A percentile compares a stretch with the other conserved stretches of the same genome.
These are phyloP conservation scores for Adoxophyes honmai DNA, from an alignment of 1,140 invertebrate species.

Conservation along the genomic window DNA sequence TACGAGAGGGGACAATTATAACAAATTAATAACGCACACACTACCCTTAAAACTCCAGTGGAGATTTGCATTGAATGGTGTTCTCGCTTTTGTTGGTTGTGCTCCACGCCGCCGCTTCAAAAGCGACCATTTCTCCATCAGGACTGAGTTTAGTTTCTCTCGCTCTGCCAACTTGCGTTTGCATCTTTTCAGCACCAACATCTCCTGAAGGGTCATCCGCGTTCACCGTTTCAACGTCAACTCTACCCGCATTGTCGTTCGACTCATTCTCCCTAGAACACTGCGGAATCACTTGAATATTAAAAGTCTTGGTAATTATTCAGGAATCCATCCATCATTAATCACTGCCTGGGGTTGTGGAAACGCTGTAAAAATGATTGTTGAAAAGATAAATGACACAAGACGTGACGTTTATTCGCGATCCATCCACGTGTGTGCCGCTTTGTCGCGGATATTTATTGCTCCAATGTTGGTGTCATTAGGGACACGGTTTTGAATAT, in stretches of 20 bases:
- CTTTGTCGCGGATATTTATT: slow-evolving; percentile 22
- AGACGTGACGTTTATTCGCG: slow-evolving; percentile 67
- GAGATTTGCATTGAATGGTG: slow-evolving; percentile 72
- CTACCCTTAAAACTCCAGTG: slow-evolving; percentile 73
- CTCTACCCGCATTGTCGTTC: slow-evolving; percentile 31
- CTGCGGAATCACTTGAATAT: slow-evolving; percentile 71
- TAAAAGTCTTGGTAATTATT: slow-evolving; percentile 77
- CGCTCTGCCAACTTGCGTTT: slow-evolving; percentile 17
- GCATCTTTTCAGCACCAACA: slow-evolving; percentile 29
- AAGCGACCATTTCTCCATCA: slow-evolving; percentile 19
- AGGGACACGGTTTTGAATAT: slow-evolving; percentile 3
- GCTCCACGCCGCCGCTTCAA: slow-evolving; percentile 23
- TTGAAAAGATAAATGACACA: slow-evolving; percentile 72
- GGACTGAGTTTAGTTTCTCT: slow-evolving; percentile 18
- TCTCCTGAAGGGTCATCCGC: slow-evolving; percentile 63
- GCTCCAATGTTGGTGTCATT: not conserved
- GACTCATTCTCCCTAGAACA: slow-evolving; percentile 27
- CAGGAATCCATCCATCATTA: slow-evolving; percentile 77
- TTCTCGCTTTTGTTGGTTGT: slow-evolving; percentile 62
- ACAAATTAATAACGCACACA: slow-evolving; percentile 74
- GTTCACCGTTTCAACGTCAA: slow-evolving; percentile 35
- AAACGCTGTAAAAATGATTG: slow-evolving; percentile 74
- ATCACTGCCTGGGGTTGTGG: slow-evolving; percentile 61
- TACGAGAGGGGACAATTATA: slow-evolving; percentile 72
- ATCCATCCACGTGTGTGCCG: slow-evolving; percentile 40